phyloP scores from a whole-genome alignment of 1,140 invertebrate genomes.

The Drosophila serrata region DNA sequence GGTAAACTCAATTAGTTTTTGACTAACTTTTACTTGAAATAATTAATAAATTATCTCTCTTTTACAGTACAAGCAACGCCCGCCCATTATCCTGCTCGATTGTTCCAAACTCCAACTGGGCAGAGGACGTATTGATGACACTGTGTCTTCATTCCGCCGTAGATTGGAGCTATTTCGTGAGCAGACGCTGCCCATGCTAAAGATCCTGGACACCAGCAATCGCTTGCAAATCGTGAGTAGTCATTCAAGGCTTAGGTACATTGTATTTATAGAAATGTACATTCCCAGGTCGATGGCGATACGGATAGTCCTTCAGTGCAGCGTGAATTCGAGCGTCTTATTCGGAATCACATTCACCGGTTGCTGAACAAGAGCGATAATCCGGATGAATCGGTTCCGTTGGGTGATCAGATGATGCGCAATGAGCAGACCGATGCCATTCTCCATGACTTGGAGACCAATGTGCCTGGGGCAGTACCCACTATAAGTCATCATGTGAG shows the following conservation, averaged over 20 bases:
- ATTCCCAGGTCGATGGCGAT: slow-evolving; percentile 91
- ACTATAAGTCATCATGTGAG: slow-evolving; percentile 85
- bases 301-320: slow-evolving; percentile 91
- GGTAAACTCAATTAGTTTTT: slow-evolving; percentile 79
- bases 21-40: background rate
- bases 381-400: slow-evolving; percentile 23
- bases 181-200: slow-evolving; percentile 94
- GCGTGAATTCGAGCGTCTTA: slow-evolving; percentile 90
- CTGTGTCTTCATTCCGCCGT: slow-evolving; percentile 92
- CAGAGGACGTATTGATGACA: slow-evolving; percentile 92
- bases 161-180: slow-evolving; percentile 94
- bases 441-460: slow-evolving; percentile 80
- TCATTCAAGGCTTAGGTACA: no score
- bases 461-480: slow-evolving; percentile 82
- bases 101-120: slow-evolving; percentile 94
- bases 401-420: slow-evolving; percentile 58
- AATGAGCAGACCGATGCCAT: slow-evolving; percentile 81
- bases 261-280: background rate
- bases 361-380: slow-evolving; percentile 47
- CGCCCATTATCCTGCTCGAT: slow-evolving; percentile 92
- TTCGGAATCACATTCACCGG: slow-evolving; percentile 87
- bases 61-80: slow-evolving; percentile 89
- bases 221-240: slow-evolving; percentile 91
- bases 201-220: slow-evolving; percentile 91
- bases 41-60: background rate